Conservation (phyloP, 2,888 invertebrate genomes). For the Druceiella hillmani region DNA sequence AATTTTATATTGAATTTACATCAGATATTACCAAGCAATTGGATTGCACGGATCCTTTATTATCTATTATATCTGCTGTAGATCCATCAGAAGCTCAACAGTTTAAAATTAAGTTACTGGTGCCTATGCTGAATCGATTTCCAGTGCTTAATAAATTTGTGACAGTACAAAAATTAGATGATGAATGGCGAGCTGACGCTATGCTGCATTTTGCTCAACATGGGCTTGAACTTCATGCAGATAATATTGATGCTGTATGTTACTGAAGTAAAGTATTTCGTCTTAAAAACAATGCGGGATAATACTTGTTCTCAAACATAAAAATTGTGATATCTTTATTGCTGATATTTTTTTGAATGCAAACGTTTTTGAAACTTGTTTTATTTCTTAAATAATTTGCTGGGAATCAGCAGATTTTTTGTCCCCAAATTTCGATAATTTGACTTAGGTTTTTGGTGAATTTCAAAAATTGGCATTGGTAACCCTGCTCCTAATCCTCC, state of each 20-base stretch:
- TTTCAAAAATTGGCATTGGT: no score
- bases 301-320: conserved; percentile 6
- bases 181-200: conserved; percentile 7
- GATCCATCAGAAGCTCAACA: conserved; percentile 9
- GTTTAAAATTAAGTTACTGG: conserved; percentile 8
- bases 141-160: conserved; percentile 6
- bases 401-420: no score
- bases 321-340: conserved; percentile 4
- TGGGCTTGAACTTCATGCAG: no score
- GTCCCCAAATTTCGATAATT: no score
- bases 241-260: conserved; percentile 3
- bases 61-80: conserved; percentile 7
- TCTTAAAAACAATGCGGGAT: conserved; percentile 7
- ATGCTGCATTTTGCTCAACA: conserved; percentile 7
- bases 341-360: conserved; percentile 1
- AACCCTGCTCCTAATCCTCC: no score
- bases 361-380: no score
- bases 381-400: no score
- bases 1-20: conserved; percentile 7
- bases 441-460: no score
- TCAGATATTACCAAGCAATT: conserved; percentile 6
- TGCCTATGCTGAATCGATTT: conserved; percentile 6
- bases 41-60: conserved; percentile 6
- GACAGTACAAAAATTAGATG: conserved; percentile 6
- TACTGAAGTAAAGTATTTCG: conserved; percentile 8